A percentile compares a stretch with the other conserved stretches of the same genome.
Conservation (phyloP, 2,888 invertebrate genomes). For the Toxonevra muliebris region DNA sequence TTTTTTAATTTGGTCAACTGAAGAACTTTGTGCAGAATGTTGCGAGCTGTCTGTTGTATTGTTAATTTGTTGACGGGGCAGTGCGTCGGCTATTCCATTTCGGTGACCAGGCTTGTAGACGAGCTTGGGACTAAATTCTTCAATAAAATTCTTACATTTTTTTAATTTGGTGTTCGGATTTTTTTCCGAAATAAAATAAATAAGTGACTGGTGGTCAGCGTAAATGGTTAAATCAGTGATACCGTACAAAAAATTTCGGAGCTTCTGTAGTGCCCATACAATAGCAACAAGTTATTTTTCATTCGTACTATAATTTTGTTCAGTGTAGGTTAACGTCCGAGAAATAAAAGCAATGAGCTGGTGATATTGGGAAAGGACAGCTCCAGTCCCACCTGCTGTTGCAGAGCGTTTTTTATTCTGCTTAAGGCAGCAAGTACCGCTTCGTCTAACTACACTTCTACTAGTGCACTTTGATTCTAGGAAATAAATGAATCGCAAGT, state of each 20-base stretch:
- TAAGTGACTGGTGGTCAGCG: constrained; percentile 14
- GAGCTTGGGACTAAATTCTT: constrained; percentile 21
- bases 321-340: constrained; percentile 23
- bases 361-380: constrained; percentile 24
- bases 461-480: constrained; percentile 1
- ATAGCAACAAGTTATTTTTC: constrained; percentile 56
- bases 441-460: neutral
- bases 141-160: constrained; percentile 29
- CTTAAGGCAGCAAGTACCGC: constrained; percentile 6
- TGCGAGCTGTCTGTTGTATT: neutral
- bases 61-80: constrained; percentile 1
- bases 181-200: constrained; percentile 32
- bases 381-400: constrained; percentile 15
- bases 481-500: neutral
- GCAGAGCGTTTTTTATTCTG: constrained; percentile 9
- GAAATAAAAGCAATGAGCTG: constrained; percentile 29
- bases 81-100: neutral
- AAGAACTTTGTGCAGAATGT: too few species aligned
- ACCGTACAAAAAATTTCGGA: constrained; percentile 56
- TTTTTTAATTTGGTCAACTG: too few species aligned
- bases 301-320: constrained; percentile 43
- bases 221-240: constrained; percentile 30
- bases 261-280: constrained; percentile 52
- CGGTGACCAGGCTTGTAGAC: constrained; percentile 14
- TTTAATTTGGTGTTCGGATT: constrained; percentile 31